These are phyloP conservation scores for Sarcophaga bullata DNA, from an alignment of 1,140 invertebrate genomes.

Conservation along the genomic window DNA sequence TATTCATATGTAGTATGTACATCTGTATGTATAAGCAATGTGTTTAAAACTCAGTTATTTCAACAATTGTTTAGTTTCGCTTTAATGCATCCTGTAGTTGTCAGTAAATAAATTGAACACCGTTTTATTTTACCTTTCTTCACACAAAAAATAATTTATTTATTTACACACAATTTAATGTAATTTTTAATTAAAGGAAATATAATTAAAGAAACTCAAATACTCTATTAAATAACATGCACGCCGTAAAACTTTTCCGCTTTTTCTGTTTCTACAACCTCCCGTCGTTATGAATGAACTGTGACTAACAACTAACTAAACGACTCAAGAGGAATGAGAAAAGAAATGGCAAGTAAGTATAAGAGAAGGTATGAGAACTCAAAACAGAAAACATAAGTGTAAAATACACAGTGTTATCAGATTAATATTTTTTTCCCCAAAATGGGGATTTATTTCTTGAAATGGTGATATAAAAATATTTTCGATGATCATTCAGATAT, in stretches of 20 bases:
- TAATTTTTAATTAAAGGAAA: background rate
- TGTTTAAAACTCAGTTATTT: background rate
- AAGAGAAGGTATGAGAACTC: no score
- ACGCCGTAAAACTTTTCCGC: background rate
- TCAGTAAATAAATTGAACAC: background rate
- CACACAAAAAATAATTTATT: background rate
- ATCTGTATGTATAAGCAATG: no score
- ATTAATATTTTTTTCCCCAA: no score
- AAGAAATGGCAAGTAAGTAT: no score
- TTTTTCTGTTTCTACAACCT: background rate
- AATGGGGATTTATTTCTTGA: no score
- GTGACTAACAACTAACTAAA: background rate
- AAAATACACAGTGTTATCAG: no score
- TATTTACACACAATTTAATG: background rate
- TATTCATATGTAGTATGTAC: background rate
- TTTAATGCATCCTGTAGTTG: background rate
- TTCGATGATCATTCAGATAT: no score
- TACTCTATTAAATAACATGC: conserved; percentile 3
- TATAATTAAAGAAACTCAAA: background rate
- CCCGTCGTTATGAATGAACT: conserved; percentile 21
- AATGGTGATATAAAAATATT: no score
- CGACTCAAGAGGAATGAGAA: no score
- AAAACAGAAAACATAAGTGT: no score
- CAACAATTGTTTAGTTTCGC: background rate
- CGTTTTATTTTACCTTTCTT: conserved; percentile 1